These are phyloP conservation scores for Chitala chitala DNA, from an alignment of 2,113 vertebrate species.

Conservation along the genomic window DNA sequence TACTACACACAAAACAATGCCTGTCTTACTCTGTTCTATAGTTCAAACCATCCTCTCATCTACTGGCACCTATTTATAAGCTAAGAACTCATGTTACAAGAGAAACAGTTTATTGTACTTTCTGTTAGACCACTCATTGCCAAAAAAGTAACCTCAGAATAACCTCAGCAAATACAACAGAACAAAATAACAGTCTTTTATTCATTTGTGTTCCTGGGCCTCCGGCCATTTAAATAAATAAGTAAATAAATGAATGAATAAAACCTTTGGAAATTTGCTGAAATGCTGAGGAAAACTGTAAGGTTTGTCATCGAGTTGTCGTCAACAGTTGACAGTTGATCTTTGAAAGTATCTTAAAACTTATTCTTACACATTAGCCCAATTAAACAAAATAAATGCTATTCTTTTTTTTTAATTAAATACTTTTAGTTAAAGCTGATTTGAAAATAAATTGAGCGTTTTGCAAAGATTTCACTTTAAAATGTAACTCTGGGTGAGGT, in stretches of 20 bases:
- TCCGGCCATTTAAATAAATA: not conserved
- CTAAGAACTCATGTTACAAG: not conserved
- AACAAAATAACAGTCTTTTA: too few species aligned
- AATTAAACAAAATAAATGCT: too few species aligned
- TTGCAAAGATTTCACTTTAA: not conserved
- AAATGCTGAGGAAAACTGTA: not conserved
- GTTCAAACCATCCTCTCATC: not conserved
- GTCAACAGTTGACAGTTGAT: too few species aligned
- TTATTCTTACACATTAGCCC: too few species aligned
- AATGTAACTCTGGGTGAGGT: not conserved
- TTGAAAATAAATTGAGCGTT: not conserved
- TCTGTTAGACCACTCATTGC: too few species aligned
- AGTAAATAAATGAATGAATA: too few species aligned
- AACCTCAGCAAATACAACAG: too few species aligned
- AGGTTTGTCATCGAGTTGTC: not conserved
- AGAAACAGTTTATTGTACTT: not conserved
- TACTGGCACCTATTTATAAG: constrained; percentile 7
- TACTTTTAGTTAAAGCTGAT: too few species aligned
- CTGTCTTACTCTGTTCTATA: constrained; percentile 31
- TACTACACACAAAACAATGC: not conserved
- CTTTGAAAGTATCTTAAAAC: too few species aligned
- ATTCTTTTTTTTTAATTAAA: too few species aligned
- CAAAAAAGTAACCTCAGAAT: not conserved
- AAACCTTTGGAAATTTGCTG: not conserved
- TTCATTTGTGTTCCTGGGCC: constrained; percentile 15